These are phyloP conservation scores for Mythimna albipuncta DNA, from an alignment of 2,888 invertebrate species.

Conservation along the genomic window DNA sequence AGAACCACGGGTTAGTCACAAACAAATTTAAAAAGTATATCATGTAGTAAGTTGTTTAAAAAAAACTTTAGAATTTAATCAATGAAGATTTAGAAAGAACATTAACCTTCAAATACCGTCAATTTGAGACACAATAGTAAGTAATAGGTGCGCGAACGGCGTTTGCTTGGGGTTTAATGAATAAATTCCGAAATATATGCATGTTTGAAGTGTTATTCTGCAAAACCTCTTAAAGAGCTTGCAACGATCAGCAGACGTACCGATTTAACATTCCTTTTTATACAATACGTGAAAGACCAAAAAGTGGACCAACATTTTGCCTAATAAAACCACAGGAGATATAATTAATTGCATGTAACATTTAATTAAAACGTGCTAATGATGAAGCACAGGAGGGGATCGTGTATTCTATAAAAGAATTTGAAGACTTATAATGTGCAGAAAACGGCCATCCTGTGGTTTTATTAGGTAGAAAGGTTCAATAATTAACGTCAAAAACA, in stretches of 20 bases:
- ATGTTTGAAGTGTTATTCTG: background rate
- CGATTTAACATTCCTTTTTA: background rate
- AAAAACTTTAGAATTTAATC: background rate
- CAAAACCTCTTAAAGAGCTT: conserved; percentile 11
- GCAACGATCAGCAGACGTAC: background rate
- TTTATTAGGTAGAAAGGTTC: background rate
- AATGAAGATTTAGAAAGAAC: background rate
- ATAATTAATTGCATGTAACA: background rate
- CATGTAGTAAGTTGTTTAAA: too few species aligned
- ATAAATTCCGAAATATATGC: background rate
- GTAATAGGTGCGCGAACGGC: too few species aligned
- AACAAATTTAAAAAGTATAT: too few species aligned
- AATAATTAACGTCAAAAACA: conserved; percentile 9
- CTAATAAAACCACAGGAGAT: conserved; percentile 39
- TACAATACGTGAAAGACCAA: background rate
- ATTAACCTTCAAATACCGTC: background rate
- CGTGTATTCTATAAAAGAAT: background rate
- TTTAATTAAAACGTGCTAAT: conserved; percentile 14
- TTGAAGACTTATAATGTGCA: background rate
- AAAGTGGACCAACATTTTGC: background rate
- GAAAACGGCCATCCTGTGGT: background rate
- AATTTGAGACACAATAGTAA: too few species aligned
- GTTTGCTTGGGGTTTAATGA: too few species aligned
- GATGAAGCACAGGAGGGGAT: background rate
- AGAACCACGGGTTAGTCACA: too few species aligned